Conservation (phyloP, 2,888 invertebrate species). For the Crossocerus cetratus region DNA sequence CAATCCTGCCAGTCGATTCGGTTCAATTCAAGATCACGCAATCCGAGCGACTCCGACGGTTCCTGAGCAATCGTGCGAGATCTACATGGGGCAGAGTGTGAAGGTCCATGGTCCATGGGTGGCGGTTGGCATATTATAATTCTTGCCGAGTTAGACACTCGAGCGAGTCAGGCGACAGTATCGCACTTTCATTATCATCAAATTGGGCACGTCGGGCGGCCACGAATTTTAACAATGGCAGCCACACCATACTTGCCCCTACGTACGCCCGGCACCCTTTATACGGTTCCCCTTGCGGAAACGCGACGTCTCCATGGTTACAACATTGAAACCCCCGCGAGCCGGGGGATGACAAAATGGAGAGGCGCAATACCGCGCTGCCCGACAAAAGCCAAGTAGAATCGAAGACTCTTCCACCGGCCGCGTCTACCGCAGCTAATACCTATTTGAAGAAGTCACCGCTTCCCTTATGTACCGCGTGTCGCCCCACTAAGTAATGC, state of each 20-base stretch:
- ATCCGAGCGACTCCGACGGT: no score
- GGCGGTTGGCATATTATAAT: no score
- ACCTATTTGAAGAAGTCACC: slow-evolving; percentile 48
- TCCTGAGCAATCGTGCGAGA: no score
- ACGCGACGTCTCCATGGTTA: slow-evolving; percentile 76
- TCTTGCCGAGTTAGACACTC: slow-evolving; percentile 2
- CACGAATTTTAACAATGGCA: slow-evolving; percentile 68
- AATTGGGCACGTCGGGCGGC: slow-evolving; percentile 48
- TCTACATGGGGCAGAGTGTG: no score
- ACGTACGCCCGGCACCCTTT: slow-evolving; percentile 68
- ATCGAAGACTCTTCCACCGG: slow-evolving; percentile 52
- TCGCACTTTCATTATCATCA: slow-evolving; percentile 54
- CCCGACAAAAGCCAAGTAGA: slow-evolving; percentile 65
- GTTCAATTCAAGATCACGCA: no score
- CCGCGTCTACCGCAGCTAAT: slow-evolving; percentile 21
- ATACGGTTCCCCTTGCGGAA: slow-evolving; percentile 70
- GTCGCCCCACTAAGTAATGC: no score
- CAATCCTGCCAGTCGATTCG: no score
- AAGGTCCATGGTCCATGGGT: no score
- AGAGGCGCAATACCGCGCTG: slow-evolving; percentile 67
- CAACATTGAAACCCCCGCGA: slow-evolving; percentile 73
- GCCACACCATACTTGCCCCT: slow-evolving; percentile 61
- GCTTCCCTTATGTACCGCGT: not conserved
- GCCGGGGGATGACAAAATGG: slow-evolving; percentile 76
- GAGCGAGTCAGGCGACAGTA: slow-evolving; percentile 21